phyloP scores from a whole-genome alignment of 2,797 vertebrate genomes.

The Melopsittacus undulatus region DNA sequence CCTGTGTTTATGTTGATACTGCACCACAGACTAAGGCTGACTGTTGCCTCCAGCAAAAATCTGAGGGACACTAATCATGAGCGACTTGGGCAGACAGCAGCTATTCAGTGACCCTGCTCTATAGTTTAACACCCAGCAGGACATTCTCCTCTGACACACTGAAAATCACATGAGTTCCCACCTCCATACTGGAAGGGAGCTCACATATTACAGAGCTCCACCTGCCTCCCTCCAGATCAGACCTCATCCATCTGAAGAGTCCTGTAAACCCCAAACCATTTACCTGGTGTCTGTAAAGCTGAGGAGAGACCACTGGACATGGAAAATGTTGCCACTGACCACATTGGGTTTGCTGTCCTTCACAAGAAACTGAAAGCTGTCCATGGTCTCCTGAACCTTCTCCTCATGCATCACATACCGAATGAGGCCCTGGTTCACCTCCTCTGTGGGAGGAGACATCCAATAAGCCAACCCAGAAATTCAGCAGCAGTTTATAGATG shows the following conservation, averaged over 20 bases:
- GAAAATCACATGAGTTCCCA: accelerated
- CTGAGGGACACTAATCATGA: accelerated
- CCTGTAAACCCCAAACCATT: neutral
- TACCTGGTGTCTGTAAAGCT: conserved; percentile 90
- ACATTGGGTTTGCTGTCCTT: conserved; percentile 93
- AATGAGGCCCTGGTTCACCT: conserved; percentile 92
- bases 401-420: conserved; percentile 86
- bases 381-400: conserved; percentile 82
- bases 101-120: neutral
- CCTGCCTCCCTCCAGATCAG: neutral
- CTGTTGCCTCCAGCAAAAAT: neutral
- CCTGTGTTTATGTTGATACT: accelerated
- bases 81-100: neutral
- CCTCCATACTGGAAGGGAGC: neutral
- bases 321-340: conserved; percentile 90
- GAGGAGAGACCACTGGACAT: conserved; percentile 96
- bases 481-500: accelerated
- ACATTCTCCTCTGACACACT: neutral
- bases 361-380: conserved; percentile 94
- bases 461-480: neutral
- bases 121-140: neutral
- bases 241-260: neutral
- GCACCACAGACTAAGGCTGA: neutral
- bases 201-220: neutral
- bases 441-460: conserved; percentile 76